A percentile compares a stretch with the other conserved stretches of the same genome.
These are phyloP conservation scores for Ianthella basta DNA, from an alignment of 37 sponge, comb jelly and placozoan species.

Conservation along the genomic window DNA sequence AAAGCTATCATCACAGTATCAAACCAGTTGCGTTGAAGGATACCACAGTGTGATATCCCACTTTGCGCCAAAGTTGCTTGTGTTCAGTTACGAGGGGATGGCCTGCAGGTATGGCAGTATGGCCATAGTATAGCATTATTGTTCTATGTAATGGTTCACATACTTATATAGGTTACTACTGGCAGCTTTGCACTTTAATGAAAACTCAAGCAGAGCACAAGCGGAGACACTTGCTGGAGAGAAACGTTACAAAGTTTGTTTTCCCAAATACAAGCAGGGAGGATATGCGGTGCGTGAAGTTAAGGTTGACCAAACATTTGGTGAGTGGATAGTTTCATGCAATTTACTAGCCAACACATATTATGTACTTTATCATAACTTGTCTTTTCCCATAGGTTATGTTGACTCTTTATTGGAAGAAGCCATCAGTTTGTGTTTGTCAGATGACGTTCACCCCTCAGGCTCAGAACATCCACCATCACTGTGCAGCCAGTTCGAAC, in stretches of 20 bases:
- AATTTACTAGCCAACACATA: neutral
- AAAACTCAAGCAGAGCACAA: constrained; percentile 1
- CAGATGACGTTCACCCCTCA: neutral
- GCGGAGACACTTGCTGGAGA: constrained; percentile 22
- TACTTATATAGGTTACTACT: neutral
- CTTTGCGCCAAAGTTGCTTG: constrained; percentile 1
- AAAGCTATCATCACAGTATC: neutral
- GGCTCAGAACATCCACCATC: neutral
- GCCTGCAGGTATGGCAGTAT: neutral
- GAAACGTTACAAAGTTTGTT: neutral
- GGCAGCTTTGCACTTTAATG: constrained; percentile 4
- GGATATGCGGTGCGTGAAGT: constrained; percentile 10
- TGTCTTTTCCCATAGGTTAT: neutral
- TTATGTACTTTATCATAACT: neutral
- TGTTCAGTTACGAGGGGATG: neutral
- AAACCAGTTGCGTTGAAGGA: neutral
- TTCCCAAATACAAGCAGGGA: constrained; percentile 39
- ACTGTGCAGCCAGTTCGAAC: constrained; percentile 5
- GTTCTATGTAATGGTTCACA: neutral
- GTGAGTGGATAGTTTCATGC: neutral
- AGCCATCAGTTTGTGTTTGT: neutral
- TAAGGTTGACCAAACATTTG: neutral
- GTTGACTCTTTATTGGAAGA: neutral
- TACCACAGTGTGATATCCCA: constrained; percentile 13
- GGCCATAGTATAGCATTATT: neutral